phyloP scores from a whole-genome alignment of 2,888 invertebrate species.

The Acrobasis consociella region DNA sequence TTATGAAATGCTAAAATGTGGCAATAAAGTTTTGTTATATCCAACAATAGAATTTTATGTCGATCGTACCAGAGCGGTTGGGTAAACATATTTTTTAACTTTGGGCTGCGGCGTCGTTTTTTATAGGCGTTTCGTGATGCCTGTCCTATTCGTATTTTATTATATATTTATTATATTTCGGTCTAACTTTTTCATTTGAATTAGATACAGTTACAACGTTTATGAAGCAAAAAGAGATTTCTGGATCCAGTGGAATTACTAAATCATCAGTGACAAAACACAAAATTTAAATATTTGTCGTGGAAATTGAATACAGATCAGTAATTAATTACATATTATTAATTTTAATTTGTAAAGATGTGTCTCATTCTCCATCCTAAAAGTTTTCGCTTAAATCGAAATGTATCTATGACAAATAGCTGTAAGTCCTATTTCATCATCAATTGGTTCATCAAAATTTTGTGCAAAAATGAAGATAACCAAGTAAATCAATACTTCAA shows the following conservation, averaged over 20 bases:
- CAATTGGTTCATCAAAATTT: too few species aligned
- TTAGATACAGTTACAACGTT: background rate
- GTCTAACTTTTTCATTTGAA: background rate
- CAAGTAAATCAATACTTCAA: conserved; percentile 2
- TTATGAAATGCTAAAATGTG: background rate
- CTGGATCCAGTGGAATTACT: background rate
- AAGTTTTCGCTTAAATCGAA: too few species aligned
- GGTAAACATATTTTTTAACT: conserved; percentile 19
- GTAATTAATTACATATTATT: too few species aligned
- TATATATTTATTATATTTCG: too few species aligned
- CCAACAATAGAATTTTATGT: conserved; percentile 22
- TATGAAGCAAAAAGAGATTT: background rate
- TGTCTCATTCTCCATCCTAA: too few species aligned
- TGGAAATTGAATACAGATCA: too few species aligned
- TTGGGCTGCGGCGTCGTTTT: conserved; percentile 1
- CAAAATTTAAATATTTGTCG: background rate
- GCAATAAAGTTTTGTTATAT: conserved; percentile 5
- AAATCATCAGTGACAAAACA: background rate
- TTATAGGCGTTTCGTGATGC: conserved; percentile 17
- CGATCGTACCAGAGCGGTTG: conserved; percentile 13
- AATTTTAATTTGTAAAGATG: too few species aligned
- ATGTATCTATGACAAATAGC: too few species aligned
- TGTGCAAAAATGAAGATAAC: background rate
- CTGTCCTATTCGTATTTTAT: conserved; percentile 2
- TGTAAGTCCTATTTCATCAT: too few species aligned